Evolutionary conservation across 2,113 vertebrate species (phyloP).

Genomic region (Empidonax traillii): DNA sequence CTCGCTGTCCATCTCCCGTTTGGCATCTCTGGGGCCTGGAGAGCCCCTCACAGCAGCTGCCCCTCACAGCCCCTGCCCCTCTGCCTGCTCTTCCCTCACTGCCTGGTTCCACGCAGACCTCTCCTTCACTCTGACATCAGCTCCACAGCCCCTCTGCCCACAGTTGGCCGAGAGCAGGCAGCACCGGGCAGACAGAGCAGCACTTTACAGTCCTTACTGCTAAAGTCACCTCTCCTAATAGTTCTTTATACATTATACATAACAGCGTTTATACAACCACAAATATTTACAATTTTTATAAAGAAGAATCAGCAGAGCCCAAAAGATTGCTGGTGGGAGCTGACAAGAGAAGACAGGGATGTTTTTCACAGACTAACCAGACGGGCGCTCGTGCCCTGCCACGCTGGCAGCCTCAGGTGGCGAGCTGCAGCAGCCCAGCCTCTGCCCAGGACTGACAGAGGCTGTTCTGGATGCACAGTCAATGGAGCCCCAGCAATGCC

Average conservation of each 20-base stretch:
- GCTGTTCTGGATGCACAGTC: background rate
- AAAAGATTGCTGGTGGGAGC: background rate
- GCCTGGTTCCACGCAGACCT: accelerated
- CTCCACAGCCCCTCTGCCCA: background rate
- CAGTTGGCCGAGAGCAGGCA: accelerated
- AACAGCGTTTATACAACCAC: background rate
- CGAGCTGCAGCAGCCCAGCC: background rate
- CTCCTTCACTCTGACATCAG: accelerated
- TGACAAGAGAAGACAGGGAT: background rate
- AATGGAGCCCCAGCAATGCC: background rate
- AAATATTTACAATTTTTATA: background rate
- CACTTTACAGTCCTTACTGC: background rate
- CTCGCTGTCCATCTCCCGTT: background rate
- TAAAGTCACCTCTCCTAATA: background rate
- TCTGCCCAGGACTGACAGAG: background rate
- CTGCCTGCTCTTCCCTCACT: background rate
- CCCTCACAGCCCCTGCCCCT: background rate
- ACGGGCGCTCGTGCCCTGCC: accelerated
- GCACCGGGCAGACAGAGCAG: background rate
- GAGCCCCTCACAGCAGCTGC: background rate
- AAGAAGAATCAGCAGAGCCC: background rate
- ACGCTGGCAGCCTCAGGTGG: background rate
- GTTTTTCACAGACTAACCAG: background rate
- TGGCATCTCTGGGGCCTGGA: background rate
- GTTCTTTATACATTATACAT: background rate